Base-by-base conservation (phyloP, 2,888 invertebrate genomes). In the Alsophila aescularia region DNA sequence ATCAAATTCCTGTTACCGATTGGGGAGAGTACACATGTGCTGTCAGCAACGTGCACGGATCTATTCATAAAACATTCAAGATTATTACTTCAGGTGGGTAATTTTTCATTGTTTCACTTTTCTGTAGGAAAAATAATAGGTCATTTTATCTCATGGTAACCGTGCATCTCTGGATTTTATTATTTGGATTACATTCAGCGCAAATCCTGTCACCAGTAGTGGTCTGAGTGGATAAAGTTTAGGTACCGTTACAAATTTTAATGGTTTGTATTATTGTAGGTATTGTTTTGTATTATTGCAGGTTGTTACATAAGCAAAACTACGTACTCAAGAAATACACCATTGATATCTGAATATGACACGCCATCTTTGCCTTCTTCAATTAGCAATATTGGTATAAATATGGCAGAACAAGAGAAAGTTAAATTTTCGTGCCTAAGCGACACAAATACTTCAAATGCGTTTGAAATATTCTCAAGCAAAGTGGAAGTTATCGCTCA, bases 11-110 rank as follows among this genome's bases (percentile, higher is more conserved):
- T 0, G 54, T 65, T 12, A 27, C 31, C 6, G 53, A 58, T 24
- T 65, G 58, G 64, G 69, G 69, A 34, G 35, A 52, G 4, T 67
- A 65, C 51, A 39, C 41, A 9, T 69, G 69, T 24, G 40, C 34
- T n/a, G 59, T 56, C 2, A 57, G 34, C 24, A 69, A 69, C 48
- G 41, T 45, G 3, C 64, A 63, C 24, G 69, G 65, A 24, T 53
- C 29, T 29, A 36, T 63, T 4, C 16, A 53, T 9, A 61, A 16
- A 36, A 57, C 21, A 0, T 62, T 58, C 24, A 45, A 50, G 21
- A 43, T 53, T 27, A 56, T 60, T 8, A 45, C 57, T 6, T 37
- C 51, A 31, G 29, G 31, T 51, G 53, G 8, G 12, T 27, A 35
- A 10, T 10, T 13, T 15, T n/a, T 24, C 24, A 2, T 24, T 24